These are phyloP conservation scores for Amphiprion clarkii DNA, from an alignment of 2,797 vertebrate species.

Conservation along the genomic window DNA sequence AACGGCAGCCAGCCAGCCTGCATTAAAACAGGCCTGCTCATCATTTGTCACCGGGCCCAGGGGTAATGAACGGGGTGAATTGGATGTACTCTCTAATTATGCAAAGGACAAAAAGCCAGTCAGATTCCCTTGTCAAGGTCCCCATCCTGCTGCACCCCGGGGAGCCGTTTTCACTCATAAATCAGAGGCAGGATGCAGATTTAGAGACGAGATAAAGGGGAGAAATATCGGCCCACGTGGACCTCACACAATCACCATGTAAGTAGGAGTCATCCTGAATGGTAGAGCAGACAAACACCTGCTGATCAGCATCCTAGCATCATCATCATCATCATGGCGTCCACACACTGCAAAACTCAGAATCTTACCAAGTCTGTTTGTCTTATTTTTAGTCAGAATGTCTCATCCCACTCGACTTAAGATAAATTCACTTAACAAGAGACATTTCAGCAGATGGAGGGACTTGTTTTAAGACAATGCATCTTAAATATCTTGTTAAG, in stretches of 20 bases:
- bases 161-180: constrained; percentile 70
- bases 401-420: too few species aligned
- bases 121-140: constrained; percentile 77
- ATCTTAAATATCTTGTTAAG: too few species aligned
- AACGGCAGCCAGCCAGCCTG: constrained; percentile 54
- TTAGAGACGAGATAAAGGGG: constrained; percentile 66
- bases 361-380: too few species aligned
- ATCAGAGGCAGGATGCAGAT: constrained; percentile 62
- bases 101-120: constrained; percentile 81
- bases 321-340: constrained; percentile 20
- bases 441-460: too few species aligned
- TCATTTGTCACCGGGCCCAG: constrained; percentile 77
- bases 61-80: constrained; percentile 81
- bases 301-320: constrained; percentile 60
- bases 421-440: too few species aligned
- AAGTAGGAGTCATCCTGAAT: constrained; percentile 35
- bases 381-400: too few species aligned
- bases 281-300: constrained; percentile 59
- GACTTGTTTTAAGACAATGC: too few species aligned
- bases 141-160: constrained; percentile 42
- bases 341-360: not conserved
- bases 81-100: constrained; percentile 84
- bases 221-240: constrained; percentile 51
- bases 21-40: constrained; percentile 69
- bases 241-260: constrained; percentile 58